phyloP scores from a whole-genome alignment of 2,888 invertebrate species.

The Caenorhabditis plicata region DNA sequence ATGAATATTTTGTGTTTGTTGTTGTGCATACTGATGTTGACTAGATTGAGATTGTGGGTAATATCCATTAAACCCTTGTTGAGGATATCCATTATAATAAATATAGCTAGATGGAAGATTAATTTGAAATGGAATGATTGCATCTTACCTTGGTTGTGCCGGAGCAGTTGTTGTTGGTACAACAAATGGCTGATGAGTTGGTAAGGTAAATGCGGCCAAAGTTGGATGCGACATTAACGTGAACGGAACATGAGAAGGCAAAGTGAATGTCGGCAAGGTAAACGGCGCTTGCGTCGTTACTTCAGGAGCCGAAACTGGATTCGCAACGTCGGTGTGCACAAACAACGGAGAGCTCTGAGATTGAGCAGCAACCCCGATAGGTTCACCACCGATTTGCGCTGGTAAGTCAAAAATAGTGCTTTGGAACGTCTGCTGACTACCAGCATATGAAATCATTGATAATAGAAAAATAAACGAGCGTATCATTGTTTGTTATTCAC shows the following conservation, averaged over 20 bases:
- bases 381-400: slow-evolving; percentile 25
- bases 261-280: slow-evolving; percentile 32
- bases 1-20: background rate
- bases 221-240: slow-evolving; percentile 32
- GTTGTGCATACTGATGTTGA: background rate
- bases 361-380: slow-evolving; percentile 23
- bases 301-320: slow-evolving; percentile 23
- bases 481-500: too few relatives aligned
- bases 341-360: slow-evolving; percentile 20
- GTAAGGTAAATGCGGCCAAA: slow-evolving; percentile 36
- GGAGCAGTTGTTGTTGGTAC: slow-evolving; percentile 28
- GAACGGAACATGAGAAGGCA: slow-evolving; percentile 28
- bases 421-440: slow-evolving; percentile 20
- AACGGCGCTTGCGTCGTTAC: slow-evolving; percentile 30
- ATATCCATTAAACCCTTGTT: too few relatives aligned
- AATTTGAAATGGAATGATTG: slow-evolving; percentile 22
- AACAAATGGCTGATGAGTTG: slow-evolving; percentile 32
- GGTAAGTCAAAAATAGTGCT: slow-evolving; percentile 34
- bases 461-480: too few relatives aligned
- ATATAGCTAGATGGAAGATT: slow-evolving; percentile 15
- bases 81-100: slow-evolving; percentile 31
- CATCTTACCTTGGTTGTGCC: slow-evolving; percentile 31
- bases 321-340: too few relatives aligned
- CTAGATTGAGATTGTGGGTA: too few relatives aligned
- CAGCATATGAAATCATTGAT: too few relatives aligned